These are phyloP conservation scores for Drosophila testacea DNA, from an alignment of 2,888 invertebrate genomes.

Conservation along the genomic window DNA sequence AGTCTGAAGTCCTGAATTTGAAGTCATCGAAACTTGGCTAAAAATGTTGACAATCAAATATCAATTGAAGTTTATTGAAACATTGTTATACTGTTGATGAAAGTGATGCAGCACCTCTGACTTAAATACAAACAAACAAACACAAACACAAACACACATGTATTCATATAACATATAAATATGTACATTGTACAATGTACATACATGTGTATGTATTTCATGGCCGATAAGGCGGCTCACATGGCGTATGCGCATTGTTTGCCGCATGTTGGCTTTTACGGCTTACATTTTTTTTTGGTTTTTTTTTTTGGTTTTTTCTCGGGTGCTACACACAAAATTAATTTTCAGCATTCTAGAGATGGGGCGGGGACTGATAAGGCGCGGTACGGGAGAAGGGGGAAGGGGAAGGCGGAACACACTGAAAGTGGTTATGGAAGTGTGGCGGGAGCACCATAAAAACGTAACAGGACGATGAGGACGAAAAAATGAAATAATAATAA, in stretches of 20 bases:
- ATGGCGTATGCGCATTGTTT: conserved; percentile 72
- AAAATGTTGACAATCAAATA: conserved; percentile 25
- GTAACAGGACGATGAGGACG: conserved; percentile 40
- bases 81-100: conserved; percentile 22
- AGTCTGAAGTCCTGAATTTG: neutral
- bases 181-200: neutral
- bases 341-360: conserved; percentile 54
- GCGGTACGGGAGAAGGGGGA: neutral
- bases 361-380: neutral
- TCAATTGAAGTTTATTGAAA: conserved; percentile 43
- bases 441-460: conserved; percentile 47
- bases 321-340: conserved; percentile 66
- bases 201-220: conserved; percentile 34
- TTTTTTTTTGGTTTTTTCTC: conserved; percentile 40
- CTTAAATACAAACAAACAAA: neutral
- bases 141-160: neutral
- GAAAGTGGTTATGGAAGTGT: conserved; percentile 14
- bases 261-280: conserved; percentile 67
- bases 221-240: conserved; percentile 60
- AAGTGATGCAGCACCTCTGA: conserved; percentile 29
- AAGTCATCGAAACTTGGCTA: conserved; percentile 2
- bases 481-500: conserved; percentile 74
- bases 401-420: conserved; percentile 3
- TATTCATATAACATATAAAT: conserved; percentile 6
- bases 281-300: conserved; percentile 44